Evolutionary conservation across 2,888 invertebrate genomes (phyloP).

Genomic region (Lapara coniferarum): DNA sequence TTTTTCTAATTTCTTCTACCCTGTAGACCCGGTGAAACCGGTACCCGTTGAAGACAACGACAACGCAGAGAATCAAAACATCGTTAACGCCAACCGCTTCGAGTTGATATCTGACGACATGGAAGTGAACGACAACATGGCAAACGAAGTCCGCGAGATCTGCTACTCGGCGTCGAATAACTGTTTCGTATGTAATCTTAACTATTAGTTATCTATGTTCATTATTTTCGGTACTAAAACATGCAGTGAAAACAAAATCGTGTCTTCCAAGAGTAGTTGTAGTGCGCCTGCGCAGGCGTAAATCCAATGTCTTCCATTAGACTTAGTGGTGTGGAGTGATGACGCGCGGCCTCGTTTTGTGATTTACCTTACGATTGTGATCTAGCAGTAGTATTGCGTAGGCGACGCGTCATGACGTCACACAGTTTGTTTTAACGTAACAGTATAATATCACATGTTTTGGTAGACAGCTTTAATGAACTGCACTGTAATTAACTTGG

Average conservation of each 20-base stretch:
- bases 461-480: conserved; percentile 83
- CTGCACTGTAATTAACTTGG: conserved; percentile 78
- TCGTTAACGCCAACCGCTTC: conserved; percentile 69
- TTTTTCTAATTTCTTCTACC: conserved; percentile 73
- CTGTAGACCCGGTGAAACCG: conserved; percentile 73
- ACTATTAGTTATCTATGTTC: conserved; percentile 60
- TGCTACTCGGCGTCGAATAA: conserved; percentile 71
- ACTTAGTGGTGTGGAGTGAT: conserved; percentile 65
- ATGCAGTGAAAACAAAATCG: conserved; percentile 81
- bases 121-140: conserved; percentile 83
- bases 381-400: conserved; percentile 48
- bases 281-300: conserved; percentile 59
- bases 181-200: conserved; percentile 79
- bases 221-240: conserved; percentile 58
- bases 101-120: conserved; percentile 66
- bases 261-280: conserved; percentile 79
- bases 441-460: conserved; percentile 75
- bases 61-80: conserved; percentile 77
- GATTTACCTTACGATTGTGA: conserved; percentile 53
- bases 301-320: conserved; percentile 78
- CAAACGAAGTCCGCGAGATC: conserved; percentile 83
- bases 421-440: conserved; percentile 68
- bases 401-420: conserved; percentile 49
- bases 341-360: conserved; percentile 51
- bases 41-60: conserved; percentile 70